Conservation (phyloP, 2,888 invertebrate species). For the Idaea aversata region DNA sequence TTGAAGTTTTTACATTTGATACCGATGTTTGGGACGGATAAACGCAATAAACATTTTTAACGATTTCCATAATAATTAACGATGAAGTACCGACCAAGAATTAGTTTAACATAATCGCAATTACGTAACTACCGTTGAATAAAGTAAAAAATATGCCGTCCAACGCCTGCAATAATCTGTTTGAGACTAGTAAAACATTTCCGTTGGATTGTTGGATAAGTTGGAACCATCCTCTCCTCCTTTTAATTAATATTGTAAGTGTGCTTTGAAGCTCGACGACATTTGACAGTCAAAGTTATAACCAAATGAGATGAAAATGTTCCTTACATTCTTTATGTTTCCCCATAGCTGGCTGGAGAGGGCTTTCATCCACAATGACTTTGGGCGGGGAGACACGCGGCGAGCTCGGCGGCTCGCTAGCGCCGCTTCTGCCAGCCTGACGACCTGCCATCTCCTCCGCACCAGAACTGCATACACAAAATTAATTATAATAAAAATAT, state of each 20-base stretch:
- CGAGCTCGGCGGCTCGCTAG: constrained; percentile 73
- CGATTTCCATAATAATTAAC: constrained; percentile 1
- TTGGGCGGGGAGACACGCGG: constrained; percentile 89
- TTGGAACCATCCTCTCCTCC: too few relatives aligned
- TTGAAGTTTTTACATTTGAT: background rate
- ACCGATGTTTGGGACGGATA: background rate
- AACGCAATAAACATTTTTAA: background rate
- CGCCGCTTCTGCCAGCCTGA: constrained; percentile 71
- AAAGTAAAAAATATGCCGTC: background rate
- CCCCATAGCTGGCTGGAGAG: constrained; percentile 95
- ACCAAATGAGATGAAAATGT: background rate
- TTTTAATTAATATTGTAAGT: too few relatives aligned
- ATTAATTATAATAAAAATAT: background rate
- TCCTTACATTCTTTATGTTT: constrained; percentile 99
- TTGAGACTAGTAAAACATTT: too few relatives aligned
- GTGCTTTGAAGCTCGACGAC: too few relatives aligned
- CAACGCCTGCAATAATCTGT: too few relatives aligned
- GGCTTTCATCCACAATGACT: constrained; percentile 96
- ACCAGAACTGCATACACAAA: constrained; percentile 53
- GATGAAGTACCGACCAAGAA: background rate
- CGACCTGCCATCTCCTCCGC: constrained; percentile 76
- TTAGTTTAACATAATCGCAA: background rate
- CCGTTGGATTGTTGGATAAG: too few relatives aligned
- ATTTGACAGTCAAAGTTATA: too few relatives aligned
- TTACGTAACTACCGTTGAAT: background rate